These are phyloP conservation scores for Eumacrocentrus americanus DNA, from an alignment of 2,888 invertebrate genomes.

Conservation along the genomic window DNA sequence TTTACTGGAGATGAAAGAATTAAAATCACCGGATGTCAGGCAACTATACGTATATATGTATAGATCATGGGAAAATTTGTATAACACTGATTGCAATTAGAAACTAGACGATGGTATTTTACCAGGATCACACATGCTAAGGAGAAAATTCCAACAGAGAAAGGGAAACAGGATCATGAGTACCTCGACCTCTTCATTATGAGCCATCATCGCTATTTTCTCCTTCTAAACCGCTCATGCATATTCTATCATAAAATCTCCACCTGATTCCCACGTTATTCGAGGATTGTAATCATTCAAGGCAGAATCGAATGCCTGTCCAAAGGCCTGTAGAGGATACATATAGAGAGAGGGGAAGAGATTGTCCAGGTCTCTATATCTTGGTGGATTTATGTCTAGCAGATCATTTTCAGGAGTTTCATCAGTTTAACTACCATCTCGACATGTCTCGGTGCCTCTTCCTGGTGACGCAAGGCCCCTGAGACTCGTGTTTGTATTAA, in stretches of 20 bases:
- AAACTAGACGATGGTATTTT: neutral
- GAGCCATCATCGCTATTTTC: neutral
- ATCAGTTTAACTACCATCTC: neutral
- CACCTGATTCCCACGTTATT: constrained; percentile 17
- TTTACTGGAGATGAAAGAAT: neutral
- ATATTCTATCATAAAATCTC: neutral
- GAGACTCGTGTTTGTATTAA: neutral
- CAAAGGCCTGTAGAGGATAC: neutral
- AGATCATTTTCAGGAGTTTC: neutral
- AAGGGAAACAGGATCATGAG: neutral
- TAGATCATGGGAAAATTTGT: neutral
- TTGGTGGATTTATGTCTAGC: neutral
- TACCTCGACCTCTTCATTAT: neutral
- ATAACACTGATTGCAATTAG: constrained; percentile 3
- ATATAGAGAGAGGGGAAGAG: too few relatives aligned
- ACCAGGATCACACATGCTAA: neutral
- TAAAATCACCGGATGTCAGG: neutral
- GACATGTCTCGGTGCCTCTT: neutral
- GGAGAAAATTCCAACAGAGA: neutral
- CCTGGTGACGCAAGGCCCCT: neutral
- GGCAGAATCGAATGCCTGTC: constrained; percentile 2
- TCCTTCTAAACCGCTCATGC: neutral
- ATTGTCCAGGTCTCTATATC: too few relatives aligned
- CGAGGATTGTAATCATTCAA: constrained; percentile 11
- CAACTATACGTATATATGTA: neutral